Percentiles rank a stretch among this genome's conserved stretches.
phyloP scores from a whole-genome alignment of 2,113 vertebrate genomes.

The Ophthalmolycus amberensis region DNA sequence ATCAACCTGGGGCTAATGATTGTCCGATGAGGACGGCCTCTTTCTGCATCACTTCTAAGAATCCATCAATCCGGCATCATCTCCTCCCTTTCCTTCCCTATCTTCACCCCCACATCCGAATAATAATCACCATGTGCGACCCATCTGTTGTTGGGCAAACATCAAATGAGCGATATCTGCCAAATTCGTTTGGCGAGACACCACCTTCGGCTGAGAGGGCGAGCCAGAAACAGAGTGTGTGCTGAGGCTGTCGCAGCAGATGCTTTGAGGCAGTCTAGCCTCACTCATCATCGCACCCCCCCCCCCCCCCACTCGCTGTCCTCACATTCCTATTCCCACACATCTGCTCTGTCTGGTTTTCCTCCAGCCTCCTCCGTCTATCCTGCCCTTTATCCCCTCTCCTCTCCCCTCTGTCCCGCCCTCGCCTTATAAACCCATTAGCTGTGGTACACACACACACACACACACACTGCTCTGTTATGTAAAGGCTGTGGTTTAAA shows the following conservation, averaged over 20 bases:
- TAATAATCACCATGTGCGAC: conserved; percentile 64
- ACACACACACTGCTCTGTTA: conserved; percentile 48
- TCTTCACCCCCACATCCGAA: conserved; percentile 6
- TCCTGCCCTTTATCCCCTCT: conserved; percentile 53
- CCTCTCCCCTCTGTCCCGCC: conserved; percentile 48
- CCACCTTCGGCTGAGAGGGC: conserved; percentile 58
- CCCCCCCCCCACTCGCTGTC: not conserved
- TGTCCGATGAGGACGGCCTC: not conserved
- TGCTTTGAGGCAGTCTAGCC: conserved; percentile 48
- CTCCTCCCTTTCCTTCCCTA: not conserved
- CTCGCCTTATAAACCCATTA: conserved; percentile 72
- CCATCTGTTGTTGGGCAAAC: conserved; percentile 76
- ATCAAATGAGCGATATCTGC: conserved; percentile 64
- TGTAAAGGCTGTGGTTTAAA: conserved; percentile 64
- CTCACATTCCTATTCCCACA: conserved; percentile 54
- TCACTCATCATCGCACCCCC: conserved; percentile 9
- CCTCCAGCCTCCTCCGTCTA: conserved; percentile 50
- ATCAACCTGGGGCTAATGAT: not conserved
- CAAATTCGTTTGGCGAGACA: conserved; percentile 67
- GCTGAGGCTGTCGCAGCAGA: conserved; percentile 56
- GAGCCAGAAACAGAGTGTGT: conserved; percentile 46
- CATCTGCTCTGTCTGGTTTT: conserved; percentile 71
- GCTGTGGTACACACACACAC: conserved; percentile 33
- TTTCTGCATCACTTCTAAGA: not conserved
- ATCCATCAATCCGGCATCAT: conserved; percentile 8